Evolutionary conservation across 2,888 invertebrate genomes (phyloP).

Genomic region (Melanostoma mellinum): DNA sequence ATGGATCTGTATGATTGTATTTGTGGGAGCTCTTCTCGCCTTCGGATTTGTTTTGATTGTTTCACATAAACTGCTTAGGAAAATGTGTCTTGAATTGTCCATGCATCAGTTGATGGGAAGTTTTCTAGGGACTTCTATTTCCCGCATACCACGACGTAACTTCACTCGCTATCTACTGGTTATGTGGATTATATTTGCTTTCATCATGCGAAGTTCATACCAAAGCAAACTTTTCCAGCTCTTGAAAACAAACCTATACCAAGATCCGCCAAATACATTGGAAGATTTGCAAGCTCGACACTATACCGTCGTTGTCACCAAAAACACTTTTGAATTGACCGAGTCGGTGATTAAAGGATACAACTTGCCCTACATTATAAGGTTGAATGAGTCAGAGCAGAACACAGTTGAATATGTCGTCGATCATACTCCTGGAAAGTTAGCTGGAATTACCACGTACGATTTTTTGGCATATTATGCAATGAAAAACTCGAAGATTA

Average conservation of each 20-base stretch:
- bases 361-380: slow-evolving; percentile 43
- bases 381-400: slow-evolving; percentile 49
- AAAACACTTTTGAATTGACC: slow-evolving; percentile 57
- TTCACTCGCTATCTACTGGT: slow-evolving; percentile 58
- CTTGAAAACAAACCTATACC: slow-evolving; percentile 70
- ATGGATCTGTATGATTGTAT: slow-evolving; percentile 73
- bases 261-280: slow-evolving; percentile 67
- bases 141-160: slow-evolving; percentile 59
- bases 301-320: slow-evolving; percentile 71
- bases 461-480: slow-evolving; percentile 73
- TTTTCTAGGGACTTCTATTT: slow-evolving; percentile 48
- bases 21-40: slow-evolving; percentile 41
- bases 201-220: slow-evolving; percentile 74
- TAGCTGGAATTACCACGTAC: slow-evolving; percentile 56
- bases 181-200: slow-evolving; percentile 69
- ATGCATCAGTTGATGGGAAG: slow-evolving; percentile 6
- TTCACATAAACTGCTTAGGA: slow-evolving; percentile 1
- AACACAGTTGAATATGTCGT: slow-evolving; percentile 22
- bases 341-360: slow-evolving; percentile 46
- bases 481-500: slow-evolving; percentile 46
- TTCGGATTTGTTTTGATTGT: slow-evolving; percentile 30
- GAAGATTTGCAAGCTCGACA: slow-evolving; percentile 50
- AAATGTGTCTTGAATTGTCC: slow-evolving; percentile 25
- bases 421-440: slow-evolving; percentile 14
- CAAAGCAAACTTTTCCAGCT: slow-evolving; percentile 73